A percentile compares a stretch with the other conserved stretches of the same genome.
These are phyloP conservation scores for Nesometra sesokonis DNA, from an alignment of 35 echinoderm and acorn worm species.

Conservation along the genomic window DNA sequence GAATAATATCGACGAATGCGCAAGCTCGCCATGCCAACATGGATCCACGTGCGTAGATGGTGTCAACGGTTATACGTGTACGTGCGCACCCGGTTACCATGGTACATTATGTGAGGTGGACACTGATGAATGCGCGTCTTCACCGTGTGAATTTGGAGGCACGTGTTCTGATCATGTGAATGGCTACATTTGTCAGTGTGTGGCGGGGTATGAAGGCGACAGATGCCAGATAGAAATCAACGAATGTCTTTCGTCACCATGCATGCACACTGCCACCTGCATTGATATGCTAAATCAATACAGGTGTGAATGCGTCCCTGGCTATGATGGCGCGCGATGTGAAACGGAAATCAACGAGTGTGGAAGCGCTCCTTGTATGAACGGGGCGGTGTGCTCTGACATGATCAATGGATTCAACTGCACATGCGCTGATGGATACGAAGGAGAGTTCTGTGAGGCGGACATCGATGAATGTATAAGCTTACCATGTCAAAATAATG, in stretches of 20 bases:
- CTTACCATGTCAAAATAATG: not conserved
- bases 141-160: not conserved
- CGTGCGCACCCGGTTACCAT: conserved; percentile 8
- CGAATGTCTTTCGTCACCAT: not conserved
- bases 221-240: not conserved
- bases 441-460: not conserved
- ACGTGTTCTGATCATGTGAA: not conserved
- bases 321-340: not conserved
- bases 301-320: not conserved
- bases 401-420: not conserved
- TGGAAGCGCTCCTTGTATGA: not conserved
- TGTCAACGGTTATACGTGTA: not conserved
- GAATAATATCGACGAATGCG: conserved; percentile 4
- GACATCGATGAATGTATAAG: not conserved
- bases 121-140: not conserved
- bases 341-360: not conserved
- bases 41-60: not conserved
- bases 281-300: not conserved
- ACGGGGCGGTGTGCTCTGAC: not conserved
- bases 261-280: not conserved
- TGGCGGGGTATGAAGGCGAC: not conserved
- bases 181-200: not conserved
- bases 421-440: not conserved
- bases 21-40: not conserved
- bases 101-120: not conserved